Base-by-base conservation (phyloP, 2,888 invertebrate species). In the Bombyx huttoni region DNA sequence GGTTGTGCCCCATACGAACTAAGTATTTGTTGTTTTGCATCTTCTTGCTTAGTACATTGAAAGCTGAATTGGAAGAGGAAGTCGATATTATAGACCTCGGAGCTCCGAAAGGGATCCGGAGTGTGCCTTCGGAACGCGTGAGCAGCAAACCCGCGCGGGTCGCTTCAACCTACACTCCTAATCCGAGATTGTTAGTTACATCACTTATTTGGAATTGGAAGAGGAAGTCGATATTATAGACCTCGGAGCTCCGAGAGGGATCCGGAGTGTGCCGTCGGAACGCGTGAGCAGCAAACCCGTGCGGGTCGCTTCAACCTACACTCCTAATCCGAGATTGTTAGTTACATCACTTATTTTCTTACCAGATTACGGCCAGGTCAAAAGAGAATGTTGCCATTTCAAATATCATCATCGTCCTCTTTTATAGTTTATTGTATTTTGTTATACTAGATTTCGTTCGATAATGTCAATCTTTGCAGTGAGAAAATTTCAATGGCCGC, bases 101-200 rank as follows among this genome's bases (percentile, higher is more conserved):
- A 34, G 64, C 64, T 8, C 70, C 71, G 52, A 65, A 59, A 13
- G 52, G 46, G 13, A 55, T 52, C 52, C 61, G 59, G 33, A 54
- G 49, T 46, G 50, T 63, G 40, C 62, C 68, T 49, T 57, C 52
- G 53, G 53, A 47, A 46, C 59, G 48, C 53, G 52, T 74, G 73
- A 67, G 68, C 67, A 45, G 78, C 77, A 34, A 81, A 74, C 57
- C 78, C 77, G 6, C 33, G 0, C 50, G 34, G 52, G 24, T 50
- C 48, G 8, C 56, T 46, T 49, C 45, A 13, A 47, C 55, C 51
- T 74, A 75, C 67, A 69, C 68, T 40, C 81, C 79, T 46, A 81
- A 77, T 59, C 78, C 79, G 6, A 73, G 82, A 14, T 70, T 82
- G 82, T 82, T 24, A 70, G 81, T n/a, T 72, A 50, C 1, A n/a